A percentile compares a stretch with the other conserved stretches of the same genome.
phyloP scores from a whole-genome alignment of 2,888 invertebrate species.

The Tetragnatha montana region DNA sequence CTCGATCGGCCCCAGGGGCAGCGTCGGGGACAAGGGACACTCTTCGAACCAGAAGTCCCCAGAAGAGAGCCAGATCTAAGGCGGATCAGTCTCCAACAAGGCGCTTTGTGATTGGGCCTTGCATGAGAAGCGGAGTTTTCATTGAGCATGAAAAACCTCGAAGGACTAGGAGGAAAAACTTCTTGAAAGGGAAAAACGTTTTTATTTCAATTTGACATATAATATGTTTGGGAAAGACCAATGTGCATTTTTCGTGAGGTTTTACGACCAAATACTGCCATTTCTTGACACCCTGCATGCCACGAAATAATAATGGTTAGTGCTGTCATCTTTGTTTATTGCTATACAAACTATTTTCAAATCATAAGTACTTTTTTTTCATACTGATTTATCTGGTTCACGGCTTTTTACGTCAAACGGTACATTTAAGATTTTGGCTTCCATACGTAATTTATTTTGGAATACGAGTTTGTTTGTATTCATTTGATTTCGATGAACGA shows the following conservation, averaged over 20 bases:
- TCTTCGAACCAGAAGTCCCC: conserved; percentile 59
- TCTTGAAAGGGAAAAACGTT: neutral
- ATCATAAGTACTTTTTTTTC: neutral
- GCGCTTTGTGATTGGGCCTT: neutral
- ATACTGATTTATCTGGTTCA: neutral
- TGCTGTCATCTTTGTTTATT: conserved; percentile 38
- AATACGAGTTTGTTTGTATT: too few relatives aligned
- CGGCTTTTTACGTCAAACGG: too few relatives aligned
- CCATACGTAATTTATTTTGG: too few relatives aligned
- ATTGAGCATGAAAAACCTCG: neutral
- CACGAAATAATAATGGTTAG: neutral
- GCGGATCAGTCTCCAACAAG: neutral
- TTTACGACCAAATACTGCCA: neutral
- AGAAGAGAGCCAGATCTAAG: conserved; percentile 66
- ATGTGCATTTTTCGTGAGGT: neutral
- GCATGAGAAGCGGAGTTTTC: neutral
- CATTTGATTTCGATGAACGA: too few relatives aligned
- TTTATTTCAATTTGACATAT: too few relatives aligned
- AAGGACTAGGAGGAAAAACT: too few relatives aligned
- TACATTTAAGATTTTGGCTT: too few relatives aligned
- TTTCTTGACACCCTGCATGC: neutral
- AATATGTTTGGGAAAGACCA: neutral
- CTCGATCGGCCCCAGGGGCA: conserved; percentile 57
- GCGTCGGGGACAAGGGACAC: conserved; percentile 53
- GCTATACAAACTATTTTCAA: neutral